Evolutionary conservation across 1,140 invertebrate species (phyloP), one percentile per base, ranked within the genome.

Genomic region (Leptinotarsa defecta): DNA sequence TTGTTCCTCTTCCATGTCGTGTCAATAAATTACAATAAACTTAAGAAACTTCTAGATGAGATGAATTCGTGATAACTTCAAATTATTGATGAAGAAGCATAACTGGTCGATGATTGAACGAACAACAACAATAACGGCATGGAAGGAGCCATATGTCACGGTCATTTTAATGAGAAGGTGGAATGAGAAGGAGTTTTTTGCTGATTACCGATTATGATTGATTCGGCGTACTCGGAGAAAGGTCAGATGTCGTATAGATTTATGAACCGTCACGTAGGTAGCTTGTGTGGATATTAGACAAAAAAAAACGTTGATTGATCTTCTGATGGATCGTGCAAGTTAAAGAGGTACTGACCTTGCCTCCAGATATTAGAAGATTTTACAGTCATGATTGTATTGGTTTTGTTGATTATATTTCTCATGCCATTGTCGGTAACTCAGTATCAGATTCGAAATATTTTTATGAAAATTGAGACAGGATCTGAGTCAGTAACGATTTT

Each of bases 71-170:
- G 52, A 57, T 57, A 57, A 57, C 52, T 57, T 19, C 52, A 19
- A 57, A 15, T 57, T 57, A 57, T 57, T 57, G n/a, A 57, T 57
- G 52, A 57, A 19, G n/a, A 57, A 57, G 17, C 52, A 57, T 57
- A 6, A 57, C 13, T 57, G 52, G 52, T 19, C n/a, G 52, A 57
- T 57, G 52, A 57, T 57, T 57, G 52, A 57, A 57, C n/a, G 52
- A 57, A 19, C 52, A 57, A 57, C 52, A 57, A 57, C 52, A 57
- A 57, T 57, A 57, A 15, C 52, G 52, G 52, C 52, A 57, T 57
- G 52, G 52, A 57, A 57, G 52, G 13, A 57, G 52, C 52, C 52
- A 57, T 57, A 57, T 57, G 52, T 57, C 52, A 57, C 52, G 52
- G 52, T 57, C 52, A 57, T 57, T 57, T n/a, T 57, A 19, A 57